phyloP scores from a whole-genome alignment of 2,113 vertebrate genomes.

The Poeciliopsis prolifica region DNA sequence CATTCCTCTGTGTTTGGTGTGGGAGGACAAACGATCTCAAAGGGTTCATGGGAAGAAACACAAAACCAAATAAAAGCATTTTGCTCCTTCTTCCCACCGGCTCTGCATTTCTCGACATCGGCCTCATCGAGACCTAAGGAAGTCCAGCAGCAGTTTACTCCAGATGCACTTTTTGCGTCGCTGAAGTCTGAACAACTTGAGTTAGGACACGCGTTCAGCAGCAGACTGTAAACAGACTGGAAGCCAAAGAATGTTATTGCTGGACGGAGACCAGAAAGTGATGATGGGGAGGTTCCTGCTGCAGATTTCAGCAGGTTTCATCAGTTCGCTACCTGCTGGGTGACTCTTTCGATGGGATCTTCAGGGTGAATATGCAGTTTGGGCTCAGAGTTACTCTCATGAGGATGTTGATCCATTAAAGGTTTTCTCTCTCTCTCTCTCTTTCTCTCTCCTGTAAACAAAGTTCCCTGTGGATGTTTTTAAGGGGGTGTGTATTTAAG shows the following conservation, averaged over 20 bases:
- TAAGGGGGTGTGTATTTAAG: too few relatives aligned
- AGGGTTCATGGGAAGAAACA: too few relatives aligned
- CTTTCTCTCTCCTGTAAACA: not conserved
- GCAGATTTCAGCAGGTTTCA: not conserved
- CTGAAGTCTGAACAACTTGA: too few relatives aligned
- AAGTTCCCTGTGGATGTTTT: too few relatives aligned
- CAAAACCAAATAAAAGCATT: not conserved
- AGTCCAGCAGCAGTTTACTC: not conserved
- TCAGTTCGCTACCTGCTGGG: not conserved
- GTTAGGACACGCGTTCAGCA: not conserved
- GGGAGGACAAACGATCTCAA: not conserved
- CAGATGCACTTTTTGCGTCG: too few relatives aligned
- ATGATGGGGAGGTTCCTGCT: too few relatives aligned
- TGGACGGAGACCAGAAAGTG: not conserved
- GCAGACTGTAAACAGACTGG: not conserved
- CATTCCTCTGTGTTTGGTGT: not conserved
- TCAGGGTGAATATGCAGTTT: not conserved
- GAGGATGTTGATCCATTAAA: not conserved
- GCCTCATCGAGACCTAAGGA: not conserved
- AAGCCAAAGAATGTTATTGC: not conserved
- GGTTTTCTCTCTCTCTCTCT: not conserved
- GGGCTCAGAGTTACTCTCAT: not conserved
- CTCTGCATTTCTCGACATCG: not conserved
- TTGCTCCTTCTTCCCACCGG: not conserved
- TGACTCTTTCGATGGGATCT: too few relatives aligned